Percentiles rank a stretch among this genome's conserved stretches.
Conservation (phyloP, 2,113 vertebrate species). For the Aldabrachelys gigantea region DNA sequence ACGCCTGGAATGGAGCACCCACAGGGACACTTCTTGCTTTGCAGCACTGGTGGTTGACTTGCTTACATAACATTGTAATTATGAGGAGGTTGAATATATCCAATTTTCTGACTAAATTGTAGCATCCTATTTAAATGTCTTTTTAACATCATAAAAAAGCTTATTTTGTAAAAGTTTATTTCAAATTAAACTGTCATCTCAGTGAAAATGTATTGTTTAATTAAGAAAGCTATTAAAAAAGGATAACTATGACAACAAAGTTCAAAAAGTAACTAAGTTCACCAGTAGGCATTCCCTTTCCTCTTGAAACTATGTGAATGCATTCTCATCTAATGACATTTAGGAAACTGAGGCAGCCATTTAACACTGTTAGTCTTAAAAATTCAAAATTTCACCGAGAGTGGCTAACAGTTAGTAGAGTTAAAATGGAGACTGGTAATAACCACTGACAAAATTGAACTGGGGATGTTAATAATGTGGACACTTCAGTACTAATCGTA, state of each 20-base stretch:
- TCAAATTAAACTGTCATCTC: neutral
- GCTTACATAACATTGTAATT: neutral
- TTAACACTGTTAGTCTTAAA: rapidly evolving
- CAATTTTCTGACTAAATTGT: neutral
- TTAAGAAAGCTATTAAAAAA: neutral
- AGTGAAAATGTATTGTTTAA: neutral
- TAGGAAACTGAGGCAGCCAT: rapidly evolving
- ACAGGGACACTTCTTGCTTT: neutral
- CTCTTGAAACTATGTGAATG: rapidly evolving
- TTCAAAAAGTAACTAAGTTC: neutral
- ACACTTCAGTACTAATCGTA: conserved; percentile 12
- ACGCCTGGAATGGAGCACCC: no score
- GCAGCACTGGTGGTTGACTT: neutral
- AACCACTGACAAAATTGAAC: conserved; percentile 1
- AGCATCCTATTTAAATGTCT: neutral
- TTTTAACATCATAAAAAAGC: neutral
- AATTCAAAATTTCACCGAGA: neutral
- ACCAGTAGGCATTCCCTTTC: neutral
- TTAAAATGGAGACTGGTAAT: neutral
- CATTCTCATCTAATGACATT: neutral
- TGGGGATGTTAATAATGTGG: neutral
- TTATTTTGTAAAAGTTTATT: neutral
- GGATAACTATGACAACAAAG: neutral
- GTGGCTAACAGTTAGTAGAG: neutral
- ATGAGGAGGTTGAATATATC: neutral